Percentiles rank a stretch among this genome's conserved stretches.
Conservation (phyloP, 2,888 invertebrate species). For the Scaptomyza polygonia region DNA sequence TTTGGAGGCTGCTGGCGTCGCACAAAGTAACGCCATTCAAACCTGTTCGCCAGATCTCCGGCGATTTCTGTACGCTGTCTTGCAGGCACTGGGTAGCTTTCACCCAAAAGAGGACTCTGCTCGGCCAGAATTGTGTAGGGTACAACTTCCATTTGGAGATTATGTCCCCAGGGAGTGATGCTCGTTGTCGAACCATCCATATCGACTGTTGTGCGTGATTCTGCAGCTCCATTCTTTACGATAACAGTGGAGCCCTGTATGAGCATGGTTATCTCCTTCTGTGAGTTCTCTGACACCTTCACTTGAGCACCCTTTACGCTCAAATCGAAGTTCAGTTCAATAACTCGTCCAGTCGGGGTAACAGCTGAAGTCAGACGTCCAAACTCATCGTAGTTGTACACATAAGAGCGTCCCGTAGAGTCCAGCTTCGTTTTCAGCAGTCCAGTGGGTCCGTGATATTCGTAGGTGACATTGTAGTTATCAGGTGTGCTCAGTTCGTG, state of each 20-base stretch:
- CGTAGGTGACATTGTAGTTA: constrained; percentile 96
- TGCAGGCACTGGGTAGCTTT: constrained; percentile 95
- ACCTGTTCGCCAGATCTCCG: constrained; percentile 94
- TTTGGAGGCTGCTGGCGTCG: constrained; percentile 87
- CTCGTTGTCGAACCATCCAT: constrained; percentile 93
- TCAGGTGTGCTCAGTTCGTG: constrained; percentile 96
- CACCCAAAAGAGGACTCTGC: constrained; percentile 93
- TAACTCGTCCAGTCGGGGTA: constrained; percentile 97
- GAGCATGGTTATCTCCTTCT: constrained; percentile 92
- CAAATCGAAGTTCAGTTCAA: constrained; percentile 94
- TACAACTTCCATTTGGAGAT: constrained; percentile 94
- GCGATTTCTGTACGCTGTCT: constrained; percentile 95
- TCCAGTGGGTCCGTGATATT: constrained; percentile 96
- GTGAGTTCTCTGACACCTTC: constrained; percentile 92
- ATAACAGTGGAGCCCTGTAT: constrained; percentile 95
- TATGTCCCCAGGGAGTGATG: constrained; percentile 93
- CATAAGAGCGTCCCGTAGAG: constrained; percentile 94
- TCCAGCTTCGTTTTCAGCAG: constrained; percentile 94
- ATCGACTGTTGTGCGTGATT: constrained; percentile 91
- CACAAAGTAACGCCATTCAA: constrained; percentile 98
- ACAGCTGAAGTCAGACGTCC: constrained; percentile 95
- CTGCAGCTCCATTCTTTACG: constrained; percentile 92
- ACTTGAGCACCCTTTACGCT: constrained; percentile 95
- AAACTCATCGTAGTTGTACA: constrained; percentile 97
- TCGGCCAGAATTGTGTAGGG: constrained; percentile 96